Conservation (phyloP, 2,797 vertebrate genomes). For the Xyrichtys novacula region DNA sequence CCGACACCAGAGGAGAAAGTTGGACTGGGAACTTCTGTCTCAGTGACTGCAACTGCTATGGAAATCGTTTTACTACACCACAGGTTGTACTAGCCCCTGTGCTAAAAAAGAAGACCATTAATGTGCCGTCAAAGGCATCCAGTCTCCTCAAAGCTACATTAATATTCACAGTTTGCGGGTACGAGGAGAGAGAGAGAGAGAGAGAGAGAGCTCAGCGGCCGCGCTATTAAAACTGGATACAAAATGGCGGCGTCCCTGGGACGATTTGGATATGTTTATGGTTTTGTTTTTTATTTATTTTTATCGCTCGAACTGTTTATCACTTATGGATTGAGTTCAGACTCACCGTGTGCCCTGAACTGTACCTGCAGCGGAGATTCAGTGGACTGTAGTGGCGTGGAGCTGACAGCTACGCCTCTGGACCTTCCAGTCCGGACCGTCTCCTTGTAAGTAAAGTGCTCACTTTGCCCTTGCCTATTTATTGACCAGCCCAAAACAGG, state of each 20-base stretch:
- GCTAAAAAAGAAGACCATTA: slow-evolving; percentile 23
- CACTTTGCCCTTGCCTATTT: slow-evolving; percentile 54
- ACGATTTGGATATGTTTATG: slow-evolving; percentile 78
- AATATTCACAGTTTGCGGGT: slow-evolving; percentile 67
- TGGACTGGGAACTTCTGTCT: slow-evolving; percentile 63
- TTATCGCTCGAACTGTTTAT: slow-evolving; percentile 71
- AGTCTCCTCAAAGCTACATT: slow-evolving; percentile 36
- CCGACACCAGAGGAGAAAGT: slow-evolving; percentile 69
- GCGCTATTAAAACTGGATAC: slow-evolving; percentile 86
- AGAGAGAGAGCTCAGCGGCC: slow-evolving; percentile 75
- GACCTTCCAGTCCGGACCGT: slow-evolving; percentile 89
- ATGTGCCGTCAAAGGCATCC: slow-evolving; percentile 39
- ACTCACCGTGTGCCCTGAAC: slow-evolving; percentile 80
- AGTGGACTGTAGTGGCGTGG: slow-evolving; percentile 89
- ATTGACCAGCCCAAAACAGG: slow-evolving; percentile 68
- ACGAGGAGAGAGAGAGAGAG: slow-evolving; percentile 65
- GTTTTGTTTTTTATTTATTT: slow-evolving; percentile 80
- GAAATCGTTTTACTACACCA: not conserved
- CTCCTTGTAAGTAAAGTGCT: slow-evolving; percentile 86
- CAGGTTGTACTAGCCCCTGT: not conserved
- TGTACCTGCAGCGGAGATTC: slow-evolving; percentile 88
- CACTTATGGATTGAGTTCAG: slow-evolving; percentile 59
- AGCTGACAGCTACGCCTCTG: slow-evolving; percentile 83
- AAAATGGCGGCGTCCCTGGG: slow-evolving; percentile 88
- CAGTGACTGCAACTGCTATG: slow-evolving; percentile 58